These are phyloP conservation scores for Bergia sp. DNA, from an alignment of 92 coral and sea anemone genomes.

Conservation along the genomic window DNA sequence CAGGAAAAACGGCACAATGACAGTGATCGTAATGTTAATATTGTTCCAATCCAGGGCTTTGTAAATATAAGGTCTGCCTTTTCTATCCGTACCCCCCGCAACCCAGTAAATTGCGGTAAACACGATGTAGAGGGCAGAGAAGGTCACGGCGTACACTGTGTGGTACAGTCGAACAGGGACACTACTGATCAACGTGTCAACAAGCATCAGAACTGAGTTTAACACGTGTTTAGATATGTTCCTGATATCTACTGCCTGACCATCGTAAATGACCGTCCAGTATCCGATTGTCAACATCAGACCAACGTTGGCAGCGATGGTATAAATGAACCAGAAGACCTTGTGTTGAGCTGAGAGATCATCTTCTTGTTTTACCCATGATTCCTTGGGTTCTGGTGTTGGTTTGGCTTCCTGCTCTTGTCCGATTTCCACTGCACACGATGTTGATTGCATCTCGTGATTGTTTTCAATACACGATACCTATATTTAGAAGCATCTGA, in stretches of 20 bases:
- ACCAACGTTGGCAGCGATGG: background rate
- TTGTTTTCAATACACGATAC: background rate
- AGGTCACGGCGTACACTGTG: slow-evolving; percentile 27
- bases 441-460: background rate
- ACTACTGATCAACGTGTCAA: background rate
- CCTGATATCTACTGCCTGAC: background rate
- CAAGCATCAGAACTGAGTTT: background rate
- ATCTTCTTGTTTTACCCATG: background rate
- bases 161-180: slow-evolving; percentile 40
- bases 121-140: slow-evolving; percentile 7
- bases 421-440: background rate
- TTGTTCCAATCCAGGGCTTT: slow-evolving; percentile 36
- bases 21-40: background rate
- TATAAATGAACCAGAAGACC: background rate
- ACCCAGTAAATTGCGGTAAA: slow-evolving; percentile 45
- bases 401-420: background rate
- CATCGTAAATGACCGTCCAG: slow-evolving; percentile 3
- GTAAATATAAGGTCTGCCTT: slow-evolving; percentile 40
- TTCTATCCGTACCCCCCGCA: slow-evolving; percentile 31
- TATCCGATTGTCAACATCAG: slow-evolving; percentile 11
- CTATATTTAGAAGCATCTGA: background rate
- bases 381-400: background rate
- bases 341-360: background rate
- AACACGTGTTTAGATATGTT: slow-evolving; percentile 16
- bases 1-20: slow-evolving; percentile 5